Evolutionary conservation across 64 coral and sea anemone genomes (phyloP).

Genomic region (Actinia tenebrosa): DNA sequence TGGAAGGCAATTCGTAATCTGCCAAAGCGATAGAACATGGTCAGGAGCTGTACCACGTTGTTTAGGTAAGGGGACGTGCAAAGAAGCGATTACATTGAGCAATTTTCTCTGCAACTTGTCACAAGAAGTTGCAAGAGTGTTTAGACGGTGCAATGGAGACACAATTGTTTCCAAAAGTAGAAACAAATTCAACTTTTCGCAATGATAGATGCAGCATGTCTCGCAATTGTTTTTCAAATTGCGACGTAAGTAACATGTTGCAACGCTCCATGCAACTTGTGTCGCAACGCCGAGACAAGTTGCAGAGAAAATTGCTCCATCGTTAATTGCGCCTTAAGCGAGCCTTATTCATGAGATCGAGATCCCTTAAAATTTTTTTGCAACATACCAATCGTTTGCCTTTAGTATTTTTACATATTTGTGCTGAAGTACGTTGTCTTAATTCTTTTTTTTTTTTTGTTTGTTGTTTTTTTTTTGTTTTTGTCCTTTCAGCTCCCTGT

Average conservation of each 20-base stretch:
- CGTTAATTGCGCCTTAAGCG: too few relatives aligned
- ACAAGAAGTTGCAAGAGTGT: too few relatives aligned
- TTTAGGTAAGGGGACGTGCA: conserved; percentile 8
- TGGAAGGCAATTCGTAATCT: not conserved
- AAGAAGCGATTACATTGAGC: not conserved
- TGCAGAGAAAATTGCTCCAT: too few relatives aligned
- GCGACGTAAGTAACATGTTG: too few relatives aligned
- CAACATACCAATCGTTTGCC: too few relatives aligned
- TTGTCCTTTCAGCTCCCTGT: not conserved
- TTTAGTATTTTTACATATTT: not conserved
- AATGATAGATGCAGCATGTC: not conserved
- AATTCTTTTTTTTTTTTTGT: not conserved
- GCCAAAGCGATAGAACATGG: conserved; percentile 18
- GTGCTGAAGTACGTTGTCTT: not conserved
- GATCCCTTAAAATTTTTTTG: too few relatives aligned
- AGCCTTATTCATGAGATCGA: too few relatives aligned
- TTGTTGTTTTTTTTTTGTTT: not conserved
- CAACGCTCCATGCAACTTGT: too few relatives aligned
- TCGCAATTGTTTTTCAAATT: not conserved
- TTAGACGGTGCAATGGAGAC: too few relatives aligned
- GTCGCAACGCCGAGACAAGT: too few relatives aligned
- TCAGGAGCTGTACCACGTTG: conserved; percentile 10
- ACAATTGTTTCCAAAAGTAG: too few relatives aligned
- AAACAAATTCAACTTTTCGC: not conserved
- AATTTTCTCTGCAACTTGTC: not conserved